Evolutionary conservation across 2,113 vertebrate genomes (phyloP), one percentile per base, ranked within the genome.

Genomic region (Prunella himalayana): DNA sequence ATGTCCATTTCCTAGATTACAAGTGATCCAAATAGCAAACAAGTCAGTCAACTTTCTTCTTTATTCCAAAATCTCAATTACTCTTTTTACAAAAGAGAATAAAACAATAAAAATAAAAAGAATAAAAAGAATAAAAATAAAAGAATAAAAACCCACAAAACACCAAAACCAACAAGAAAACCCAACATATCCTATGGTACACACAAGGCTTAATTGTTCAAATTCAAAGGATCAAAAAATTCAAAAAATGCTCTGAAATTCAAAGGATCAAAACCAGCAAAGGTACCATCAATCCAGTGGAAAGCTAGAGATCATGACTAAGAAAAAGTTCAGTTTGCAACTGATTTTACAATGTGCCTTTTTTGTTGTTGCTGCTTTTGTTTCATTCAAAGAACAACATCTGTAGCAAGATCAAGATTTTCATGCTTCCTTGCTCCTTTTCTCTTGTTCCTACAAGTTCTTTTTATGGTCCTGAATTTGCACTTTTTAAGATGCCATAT

Each of bases 161-260:
- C 6, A 15, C 27, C 15, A 49, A 59, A 82, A 53, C 33, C 15
- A 51, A 4, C 23, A 45, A 7, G 15, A 42, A 20, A 12, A 42
- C 12, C 5, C 10, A 41, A 18, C 47, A 77, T 50, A 83, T 45
- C 59, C n/a, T 82, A 6, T 79, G 41, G 35, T 80, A 88, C 24
- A 73, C 61, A 82, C 27, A 77, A 89, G n/a, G 57, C n/a, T n/a
- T n/a, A n/a, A n/a, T n/a, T n/a, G 51, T 20, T 86, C 57, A 96
- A 97, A 93, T 84, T 63, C 57, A 87, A 79, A 85, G 53, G 18
- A 71, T 60, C 45, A 84, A 72, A 90, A 42, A n/a, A n/a, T n/a
- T n/a, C n/a, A n/a, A n/a, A n/a, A n/a, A n/a, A n/a, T n/a, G 51
- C 21, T 86, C 57, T 85, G 64, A 96, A 97, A 93, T 84, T 63